Evolutionary conservation across 2,797 vertebrate species (phyloP), one percentile per base, ranked within the genome.

Genomic region (Anguilla marmorata): DNA sequence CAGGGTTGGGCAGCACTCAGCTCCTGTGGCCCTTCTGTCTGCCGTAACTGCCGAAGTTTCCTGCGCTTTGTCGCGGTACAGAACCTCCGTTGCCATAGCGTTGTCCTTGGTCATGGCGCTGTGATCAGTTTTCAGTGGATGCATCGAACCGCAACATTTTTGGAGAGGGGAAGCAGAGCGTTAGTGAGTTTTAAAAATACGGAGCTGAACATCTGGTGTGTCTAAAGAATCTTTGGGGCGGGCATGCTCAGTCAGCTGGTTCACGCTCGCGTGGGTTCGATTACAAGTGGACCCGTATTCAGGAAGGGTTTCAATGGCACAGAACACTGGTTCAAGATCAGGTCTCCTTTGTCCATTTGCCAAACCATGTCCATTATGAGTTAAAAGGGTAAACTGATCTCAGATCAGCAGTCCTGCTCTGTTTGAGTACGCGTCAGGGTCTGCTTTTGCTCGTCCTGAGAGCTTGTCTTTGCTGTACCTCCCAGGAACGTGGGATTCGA

Each of bases 401-500:
- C 19, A 5, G 58, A 63, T 63, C 60, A n/a, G 60, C 24, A 63
- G 6, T 63, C 19, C 24, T 63, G 60, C 60, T 63, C 14, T 69
- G 63, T 66, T 11, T 2, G 63, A 27, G 63, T 11, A 27, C 27
- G 24, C 24, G 8, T 27, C 1, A 66, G 63, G 63, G 63, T 27
- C 63, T 72, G 9, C n/a, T 33, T 72, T 33, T 72, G n/a, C 30
- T 11, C 30, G 69, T 72, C 27, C 72, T 37, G 16, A 76, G 72
- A 37, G 72, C 72, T 76, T 0, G 56, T 45, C 30, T 58, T 3
- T 7, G 60, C 16, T 86, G 66, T 48, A 27, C 60, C 84, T 16
- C 0, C 21, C 79, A 89, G 88, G 88, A 54, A 89, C 85, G 8
- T 89, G 88, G 88, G 27, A 84, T 85, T 48, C 66, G 12, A 89